Conservation (phyloP, 2,113 vertebrate species). For the Danionella cerebrum region DNA sequence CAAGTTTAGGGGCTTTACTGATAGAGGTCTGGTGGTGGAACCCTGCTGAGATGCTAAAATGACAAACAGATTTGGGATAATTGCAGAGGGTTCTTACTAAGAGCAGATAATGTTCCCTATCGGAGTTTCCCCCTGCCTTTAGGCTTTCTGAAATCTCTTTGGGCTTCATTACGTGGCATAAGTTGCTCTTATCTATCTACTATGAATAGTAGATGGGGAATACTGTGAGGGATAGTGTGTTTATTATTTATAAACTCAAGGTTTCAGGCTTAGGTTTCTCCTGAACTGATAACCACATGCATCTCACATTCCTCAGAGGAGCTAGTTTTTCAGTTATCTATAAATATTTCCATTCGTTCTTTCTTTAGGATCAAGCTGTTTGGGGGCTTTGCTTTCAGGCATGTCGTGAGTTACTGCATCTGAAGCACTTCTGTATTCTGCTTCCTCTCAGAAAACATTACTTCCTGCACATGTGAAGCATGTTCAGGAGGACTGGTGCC, state of each 20-base stretch:
- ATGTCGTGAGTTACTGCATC: conserved; percentile 30
- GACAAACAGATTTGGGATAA: conserved; percentile 33
- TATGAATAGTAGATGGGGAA: not conserved
- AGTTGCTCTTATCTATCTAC: not conserved
- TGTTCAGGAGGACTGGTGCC: conserved; percentile 22
- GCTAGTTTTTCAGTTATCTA: conserved; percentile 34
- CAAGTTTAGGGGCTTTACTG: conserved; percentile 17
- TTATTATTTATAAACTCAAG: conserved; percentile 7
- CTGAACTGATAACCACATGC: not conserved
- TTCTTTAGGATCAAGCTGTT: conserved; percentile 28
- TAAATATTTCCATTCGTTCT: conserved; percentile 38
- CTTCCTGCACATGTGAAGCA: conserved; percentile 46
- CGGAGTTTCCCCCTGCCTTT: conserved; percentile 28
- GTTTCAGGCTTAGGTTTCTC: not conserved
- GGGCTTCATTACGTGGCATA: not conserved
- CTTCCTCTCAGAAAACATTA: conserved; percentile 46
- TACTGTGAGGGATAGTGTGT: not conserved
- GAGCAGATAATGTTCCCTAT: no score
- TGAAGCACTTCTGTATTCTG: conserved; percentile 49
- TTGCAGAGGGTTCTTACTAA: conserved; percentile 31
- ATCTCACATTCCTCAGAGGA: conserved; percentile 26
- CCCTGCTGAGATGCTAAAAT: conserved; percentile 29
- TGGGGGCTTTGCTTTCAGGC: not conserved
- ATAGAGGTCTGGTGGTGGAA: conserved; percentile 7
- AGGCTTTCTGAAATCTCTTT: conserved; percentile 10